Base-by-base conservation (phyloP, 2,113 vertebrate genomes). In the Colinus virginianus region DNA sequence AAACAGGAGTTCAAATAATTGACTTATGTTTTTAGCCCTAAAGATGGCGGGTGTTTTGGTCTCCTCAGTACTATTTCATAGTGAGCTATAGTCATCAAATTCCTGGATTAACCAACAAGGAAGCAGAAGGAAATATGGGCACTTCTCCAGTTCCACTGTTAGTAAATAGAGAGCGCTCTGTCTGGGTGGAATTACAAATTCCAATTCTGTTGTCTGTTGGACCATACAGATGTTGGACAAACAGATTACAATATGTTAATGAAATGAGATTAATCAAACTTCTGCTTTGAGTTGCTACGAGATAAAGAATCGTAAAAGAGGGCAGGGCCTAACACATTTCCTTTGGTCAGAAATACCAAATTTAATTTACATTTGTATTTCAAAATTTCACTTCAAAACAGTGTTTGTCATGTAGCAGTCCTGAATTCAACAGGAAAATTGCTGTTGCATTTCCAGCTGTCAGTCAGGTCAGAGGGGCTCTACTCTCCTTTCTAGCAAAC, bases 351-450 rank as follows among this genome's bases (percentile, higher is more conserved):
- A 22, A 75, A 4, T 30, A 43, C 38, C 78, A 38, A 75, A 77
- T 66, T 40, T 78, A 42, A 75, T 74, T 87, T 71, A 53, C 40
- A 36, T 59, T 59, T 19, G 3, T 75, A 36, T 78, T 59, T 88
- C 84, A 78, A 68, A 30, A 43, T 84, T 94, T 88, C 89, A 26
- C 2, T 61, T 92, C 71, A 81, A 88, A 95, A 49, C 13, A 40
- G 36, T 0, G 0, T 86, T 93, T 93, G 42, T 36, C 78, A 53
- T n/a, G 74, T 30, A 83, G 67, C 67, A 69, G 70, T n/a, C 81
- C 81, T 88, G 42, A 84, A 90, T 94, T 81, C 72, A 81, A 38
- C 6, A 84, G 53, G 62, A 93, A 64, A 88, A 95, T 63, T 87
- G 40, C 84, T 82, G 63, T 81, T 87, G 63, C 68, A 36, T 87